These are phyloP conservation scores for Sebastes trivittatus DNA, from an alignment of 2,797 vertebrate genomes.

Conservation along the genomic window DNA sequence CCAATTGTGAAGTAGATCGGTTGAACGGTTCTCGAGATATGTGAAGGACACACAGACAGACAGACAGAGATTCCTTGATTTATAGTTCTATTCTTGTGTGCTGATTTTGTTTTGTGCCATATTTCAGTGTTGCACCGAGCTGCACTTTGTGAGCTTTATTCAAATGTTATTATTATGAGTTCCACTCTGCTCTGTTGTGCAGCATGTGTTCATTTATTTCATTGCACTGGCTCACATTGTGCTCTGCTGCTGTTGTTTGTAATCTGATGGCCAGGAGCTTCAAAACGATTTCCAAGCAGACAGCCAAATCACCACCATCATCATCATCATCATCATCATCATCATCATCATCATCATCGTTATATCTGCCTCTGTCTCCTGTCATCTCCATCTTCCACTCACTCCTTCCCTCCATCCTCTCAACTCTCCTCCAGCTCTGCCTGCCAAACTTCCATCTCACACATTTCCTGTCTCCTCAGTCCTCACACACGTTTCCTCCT, in stretches of 20 bases:
- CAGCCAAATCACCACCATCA: conserved; percentile 19
- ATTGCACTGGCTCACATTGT: not conserved
- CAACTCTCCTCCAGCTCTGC: conserved; percentile 18
- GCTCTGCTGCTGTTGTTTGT: not conserved
- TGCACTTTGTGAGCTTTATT: not conserved
- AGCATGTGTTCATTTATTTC: not conserved
- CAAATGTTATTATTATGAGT: not conserved
- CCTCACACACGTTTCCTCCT: not conserved
- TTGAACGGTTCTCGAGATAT: not conserved
- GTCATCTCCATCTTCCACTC: conserved; percentile 32
- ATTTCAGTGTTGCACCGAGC: not conserved
- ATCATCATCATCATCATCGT: conserved; percentile 2
- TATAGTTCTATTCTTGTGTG: not conserved
- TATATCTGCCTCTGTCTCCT: conserved; percentile 22
- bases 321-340: not conserved
- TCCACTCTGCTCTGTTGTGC: not conserved
- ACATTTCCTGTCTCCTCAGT: conserved; percentile 21
- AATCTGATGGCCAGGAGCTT: conserved; percentile 1
- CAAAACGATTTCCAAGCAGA: conserved; percentile 23
- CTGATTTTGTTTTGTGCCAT: not conserved
- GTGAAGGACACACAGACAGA: not conserved
- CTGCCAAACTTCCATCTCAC: conserved; percentile 45
- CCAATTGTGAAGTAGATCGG: not conserved
- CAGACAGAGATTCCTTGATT: not conserved
- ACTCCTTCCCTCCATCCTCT: conserved; percentile 11